Conservation (phyloP, 2,888 invertebrate species). For the Plebejus argus region DNA sequence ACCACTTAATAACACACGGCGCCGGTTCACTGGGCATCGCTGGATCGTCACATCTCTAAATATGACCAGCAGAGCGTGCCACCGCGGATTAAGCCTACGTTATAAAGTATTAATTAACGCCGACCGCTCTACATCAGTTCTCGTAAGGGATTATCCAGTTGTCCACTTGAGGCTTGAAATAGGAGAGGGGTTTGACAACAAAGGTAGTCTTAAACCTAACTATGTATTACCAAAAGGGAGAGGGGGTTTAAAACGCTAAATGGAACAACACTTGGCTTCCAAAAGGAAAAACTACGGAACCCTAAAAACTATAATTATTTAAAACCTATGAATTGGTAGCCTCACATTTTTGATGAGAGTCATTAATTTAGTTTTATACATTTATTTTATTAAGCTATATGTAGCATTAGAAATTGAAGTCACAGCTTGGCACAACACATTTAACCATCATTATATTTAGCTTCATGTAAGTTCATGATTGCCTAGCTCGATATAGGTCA, state of each 20-base stretch:
- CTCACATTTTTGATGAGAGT: too few relatives aligned
- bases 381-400: too few relatives aligned
- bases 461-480: not conserved
- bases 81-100: conserved; percentile 51
- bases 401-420: not conserved
- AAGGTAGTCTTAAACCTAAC: too few relatives aligned
- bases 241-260: too few relatives aligned
- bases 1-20: conserved; percentile 80
- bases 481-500: not conserved
- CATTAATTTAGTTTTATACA: too few relatives aligned
- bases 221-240: too few relatives aligned
- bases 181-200: too few relatives aligned
- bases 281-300: too few relatives aligned
- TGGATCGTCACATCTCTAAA: conserved; percentile 80
- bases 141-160: not conserved
- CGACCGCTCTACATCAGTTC: not conserved
- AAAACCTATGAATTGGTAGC: too few relatives aligned
- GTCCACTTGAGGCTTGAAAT: too few relatives aligned
- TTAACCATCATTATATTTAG: not conserved
- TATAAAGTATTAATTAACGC: not conserved
- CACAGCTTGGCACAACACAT: not conserved
- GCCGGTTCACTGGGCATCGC: conserved; percentile 78
- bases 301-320: too few relatives aligned
- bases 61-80: conserved; percentile 71
- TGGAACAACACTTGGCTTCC: too few relatives aligned